Conservation (phyloP, 2,888 invertebrate genomes). For the Antheraea yamamai region DNA sequence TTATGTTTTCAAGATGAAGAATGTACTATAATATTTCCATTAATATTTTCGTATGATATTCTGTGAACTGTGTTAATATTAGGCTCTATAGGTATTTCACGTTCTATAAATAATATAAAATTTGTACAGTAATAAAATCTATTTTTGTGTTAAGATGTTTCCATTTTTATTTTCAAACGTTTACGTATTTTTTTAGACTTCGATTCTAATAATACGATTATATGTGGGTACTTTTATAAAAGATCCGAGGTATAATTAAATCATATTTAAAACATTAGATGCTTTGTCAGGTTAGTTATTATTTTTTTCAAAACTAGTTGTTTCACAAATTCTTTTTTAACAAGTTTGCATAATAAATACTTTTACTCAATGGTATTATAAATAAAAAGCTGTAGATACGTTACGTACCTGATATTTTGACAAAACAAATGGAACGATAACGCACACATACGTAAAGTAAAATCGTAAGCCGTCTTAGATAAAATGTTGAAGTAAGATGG, state of each 20-base stretch:
- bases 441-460: too few species aligned
- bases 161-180: background rate
- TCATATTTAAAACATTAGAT: background rate
- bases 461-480: too few species aligned
- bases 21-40: background rate
- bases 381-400: too few species aligned
- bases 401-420: too few species aligned
- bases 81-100: too few species aligned
- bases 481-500: too few species aligned
- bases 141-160: background rate
- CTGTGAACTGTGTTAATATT: too few species aligned
- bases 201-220: background rate
- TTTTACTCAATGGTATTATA: background rate
- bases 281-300: too few species aligned
- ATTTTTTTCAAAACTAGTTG: too few species aligned
- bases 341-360: background rate
- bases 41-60: too few species aligned
- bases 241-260: background rate
- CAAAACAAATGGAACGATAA: too few species aligned
- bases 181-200: background rate
- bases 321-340: background rate
- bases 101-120: background rate
- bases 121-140: background rate
- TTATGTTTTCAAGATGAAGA: background rate
- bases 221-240: background rate